phyloP scores from a whole-genome alignment of 2,113 vertebrate species.

The Chiloscyllium plagiosum region DNA sequence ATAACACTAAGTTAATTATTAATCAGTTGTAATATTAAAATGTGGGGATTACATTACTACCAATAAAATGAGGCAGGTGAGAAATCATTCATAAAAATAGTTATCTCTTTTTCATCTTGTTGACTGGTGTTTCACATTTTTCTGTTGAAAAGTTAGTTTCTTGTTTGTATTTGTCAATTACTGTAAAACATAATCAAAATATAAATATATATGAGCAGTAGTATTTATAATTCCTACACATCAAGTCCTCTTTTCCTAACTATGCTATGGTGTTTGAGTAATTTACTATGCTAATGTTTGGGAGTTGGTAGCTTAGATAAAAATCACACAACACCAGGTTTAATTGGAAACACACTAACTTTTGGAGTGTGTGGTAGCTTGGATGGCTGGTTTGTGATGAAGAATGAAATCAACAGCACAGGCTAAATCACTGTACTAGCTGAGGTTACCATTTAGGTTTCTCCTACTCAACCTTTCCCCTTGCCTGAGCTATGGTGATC shows the following conservation, averaged over 20 bases:
- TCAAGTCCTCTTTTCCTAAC: background rate
- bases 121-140: background rate
- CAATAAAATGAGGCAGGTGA: background rate
- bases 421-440: too few relatives aligned
- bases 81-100: background rate
- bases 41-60: background rate
- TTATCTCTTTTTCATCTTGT: background rate
- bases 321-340: too few relatives aligned
- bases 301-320: too few relatives aligned
- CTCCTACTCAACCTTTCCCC: too few relatives aligned
- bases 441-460: too few relatives aligned
- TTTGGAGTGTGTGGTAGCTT: too few relatives aligned
- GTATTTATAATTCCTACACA: background rate
- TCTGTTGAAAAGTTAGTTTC: background rate
- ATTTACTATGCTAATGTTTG: background rate
- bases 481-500: too few relatives aligned
- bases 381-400: too few relatives aligned
- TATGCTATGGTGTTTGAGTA: background rate
- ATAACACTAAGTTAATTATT: background rate
- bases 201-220: background rate
- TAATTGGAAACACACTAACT: too few relatives aligned
- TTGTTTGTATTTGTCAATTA: background rate
- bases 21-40: background rate
- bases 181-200: background rate
- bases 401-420: too few relatives aligned